phyloP scores from a whole-genome alignment of 2,113 vertebrate species.

The Mobula hypostoma region DNA sequence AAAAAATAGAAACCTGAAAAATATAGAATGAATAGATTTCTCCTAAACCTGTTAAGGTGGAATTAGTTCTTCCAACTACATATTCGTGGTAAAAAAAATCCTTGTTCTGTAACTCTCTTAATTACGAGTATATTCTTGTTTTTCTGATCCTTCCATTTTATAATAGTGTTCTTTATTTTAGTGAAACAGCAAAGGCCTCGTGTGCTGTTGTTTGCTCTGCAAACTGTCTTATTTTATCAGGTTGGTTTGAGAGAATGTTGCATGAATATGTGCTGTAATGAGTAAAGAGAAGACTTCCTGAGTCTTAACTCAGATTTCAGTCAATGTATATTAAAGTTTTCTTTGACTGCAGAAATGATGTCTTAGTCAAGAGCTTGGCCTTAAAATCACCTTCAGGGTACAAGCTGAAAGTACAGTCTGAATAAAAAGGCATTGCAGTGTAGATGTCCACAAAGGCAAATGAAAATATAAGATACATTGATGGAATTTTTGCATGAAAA shows the following conservation, averaged over 20 bases:
- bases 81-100: neutral
- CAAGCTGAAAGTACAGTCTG: neutral
- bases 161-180: neutral
- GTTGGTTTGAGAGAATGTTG: neutral
- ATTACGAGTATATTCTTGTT: neutral
- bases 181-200: neutral
- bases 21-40: neutral
- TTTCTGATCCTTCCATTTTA: neutral
- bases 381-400: neutral
- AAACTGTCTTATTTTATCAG: neutral
- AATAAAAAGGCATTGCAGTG: neutral
- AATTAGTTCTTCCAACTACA: neutral
- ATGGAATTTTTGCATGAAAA: too few relatives aligned
- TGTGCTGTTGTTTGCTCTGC: neutral
- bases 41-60: neutral
- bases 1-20: neutral
- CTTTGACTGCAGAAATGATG: neutral
- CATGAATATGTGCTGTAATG: neutral
- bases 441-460: neutral
- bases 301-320: neutral
- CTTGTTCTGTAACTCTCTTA: neutral
- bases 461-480: neutral
- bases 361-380: neutral
- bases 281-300: neutral
- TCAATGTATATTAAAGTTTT: neutral